Base-by-base conservation (phyloP, 2,797 vertebrate species). In the Acanthurus tractus region DNA sequence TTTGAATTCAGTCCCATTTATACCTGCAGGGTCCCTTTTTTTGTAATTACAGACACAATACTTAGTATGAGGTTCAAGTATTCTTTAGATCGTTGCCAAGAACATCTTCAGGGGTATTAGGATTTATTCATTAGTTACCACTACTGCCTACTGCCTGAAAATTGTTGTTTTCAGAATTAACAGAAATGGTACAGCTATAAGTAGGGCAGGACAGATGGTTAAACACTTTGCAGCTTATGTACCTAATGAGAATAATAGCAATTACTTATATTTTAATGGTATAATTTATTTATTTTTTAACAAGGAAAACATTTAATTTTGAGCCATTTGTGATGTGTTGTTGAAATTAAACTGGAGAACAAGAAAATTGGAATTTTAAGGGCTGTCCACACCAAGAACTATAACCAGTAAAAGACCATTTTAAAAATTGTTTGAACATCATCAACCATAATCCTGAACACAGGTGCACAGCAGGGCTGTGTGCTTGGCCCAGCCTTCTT, bases 31-130 rank as follows among this genome's bases (percentile, higher is more conserved):
- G 23, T 40, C 3, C 3, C 2, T 56, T 6, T 67, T 53, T 38
- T 8, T 61, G 48, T 42, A 62, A 65, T 50, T 67, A 22, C 29
- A 59, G 56, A 0, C 22, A 59, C 34, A 67, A 56, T 67, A 55
- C 42, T 48, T 4, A 0, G 38, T 23, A 8, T 29, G 22, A 34
- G 10, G 25, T 25, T n/a, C 14, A 64, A 45, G 2, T 20, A 29
- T 40, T 58, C 15, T 52, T 22, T 8, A 22, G 61, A 46, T 46
- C 0, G 53, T 40, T 48, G 20, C 20, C 57, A 57, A 22, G 3
- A 70, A 53, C 10, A 23, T n/a, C 61, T 70, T 25, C 1, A 11
- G 49, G n/a, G 29, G 8, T 48, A 25, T 17, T 12, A 36, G 15
- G 36, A 6, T 54, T 44, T 63, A 52, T 63, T 57, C 6, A 66